Percentiles rank a stretch among this genome's conserved stretches.
phyloP scores from a whole-genome alignment of 2,888 invertebrate genomes.

The Piscicola geometra region DNA sequence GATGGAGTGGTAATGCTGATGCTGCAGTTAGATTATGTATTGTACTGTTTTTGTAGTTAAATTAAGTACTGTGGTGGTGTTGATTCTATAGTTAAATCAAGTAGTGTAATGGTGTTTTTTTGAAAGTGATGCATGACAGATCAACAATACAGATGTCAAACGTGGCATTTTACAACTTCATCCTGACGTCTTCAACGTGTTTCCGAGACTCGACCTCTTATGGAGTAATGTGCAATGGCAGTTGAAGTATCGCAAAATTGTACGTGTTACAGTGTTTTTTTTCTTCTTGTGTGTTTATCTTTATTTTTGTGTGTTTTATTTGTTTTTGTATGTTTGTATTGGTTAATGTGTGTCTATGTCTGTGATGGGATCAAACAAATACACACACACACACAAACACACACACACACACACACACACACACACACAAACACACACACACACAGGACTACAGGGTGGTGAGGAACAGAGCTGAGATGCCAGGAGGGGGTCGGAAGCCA shows the following conservation, averaged over 20 bases:
- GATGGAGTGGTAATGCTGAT: too few relatives aligned
- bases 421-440: background rate
- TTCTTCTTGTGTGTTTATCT: background rate
- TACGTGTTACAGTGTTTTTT: constrained; percentile 54
- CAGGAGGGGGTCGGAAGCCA: constrained; percentile 85
- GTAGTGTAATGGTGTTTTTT: too few relatives aligned
- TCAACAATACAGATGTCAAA: constrained; percentile 47
- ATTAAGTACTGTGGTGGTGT: too few relatives aligned
- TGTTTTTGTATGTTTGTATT: background rate
- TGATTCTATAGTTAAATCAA: too few relatives aligned
- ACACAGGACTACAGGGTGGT: constrained; percentile 68
- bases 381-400: too few relatives aligned
- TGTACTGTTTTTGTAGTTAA: too few relatives aligned
- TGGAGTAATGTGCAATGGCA: constrained; percentile 84
- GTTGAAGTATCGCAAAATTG: constrained; percentile 70
- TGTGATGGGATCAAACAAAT: background rate
- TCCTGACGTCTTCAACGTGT: constrained; percentile 76
- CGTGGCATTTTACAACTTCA: constrained; percentile 82
- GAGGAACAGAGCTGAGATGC: constrained; percentile 75
- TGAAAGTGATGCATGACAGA: too few relatives aligned
- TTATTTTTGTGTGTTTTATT: background rate
- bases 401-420: background rate
- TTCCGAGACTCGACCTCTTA: constrained; percentile 77
- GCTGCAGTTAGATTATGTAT: too few relatives aligned
- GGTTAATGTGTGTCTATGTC: background rate